Evolutionary conservation across 1,140 invertebrate species (phyloP), one percentile per base, ranked within the genome.

Genomic region (Anagrus nilaparvatae): DNA sequence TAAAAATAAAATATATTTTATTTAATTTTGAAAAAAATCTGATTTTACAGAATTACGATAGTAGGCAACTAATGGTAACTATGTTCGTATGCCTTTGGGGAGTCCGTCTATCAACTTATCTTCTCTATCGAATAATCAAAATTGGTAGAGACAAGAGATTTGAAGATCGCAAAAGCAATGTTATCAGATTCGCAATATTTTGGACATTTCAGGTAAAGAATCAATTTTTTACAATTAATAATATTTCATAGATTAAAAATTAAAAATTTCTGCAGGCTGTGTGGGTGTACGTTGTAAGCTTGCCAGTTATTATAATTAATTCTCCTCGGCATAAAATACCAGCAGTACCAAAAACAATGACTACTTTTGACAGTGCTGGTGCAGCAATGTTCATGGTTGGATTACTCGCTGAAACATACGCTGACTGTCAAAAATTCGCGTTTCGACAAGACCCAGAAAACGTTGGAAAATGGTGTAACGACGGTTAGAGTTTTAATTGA

Each of bases 251-350:
- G 19, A 34, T 35, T 25, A 20, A 12, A 29, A 38, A 13, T 28
- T 18, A 8, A 37, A 25, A 41, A 25, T 31, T 49, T 51, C 56
- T 67, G n/a, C 50, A 93, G 84, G 88, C 87, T 29, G 65, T 92
- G 29, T 94, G 90, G 90, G 88, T 92, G n/a, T 90, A 85, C 52
- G 71, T 87, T 8, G 88, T 93, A 3, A 92, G 87, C 67, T 67
- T 94, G 40, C 87, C 88, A 18, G 87, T 93, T 12, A 91, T 93
- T 32, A 86, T 92, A 38, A 82, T 91, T 20, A 93, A 94, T 63
- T 89, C 88, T 0, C 82, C 85, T n/a, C 70, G 80, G 41, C 79
- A 87, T 58, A 77, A 82, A 14, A 79, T 79, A 48, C 82, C 82
- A 2, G 73, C 77, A 27, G 78, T 81, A 4, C 81, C 82, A 2